Percentiles rank a stretch among this genome's conserved stretches.
Conservation (phyloP, 2,113 vertebrate genomes). For the Ammodytes dubius region DNA sequence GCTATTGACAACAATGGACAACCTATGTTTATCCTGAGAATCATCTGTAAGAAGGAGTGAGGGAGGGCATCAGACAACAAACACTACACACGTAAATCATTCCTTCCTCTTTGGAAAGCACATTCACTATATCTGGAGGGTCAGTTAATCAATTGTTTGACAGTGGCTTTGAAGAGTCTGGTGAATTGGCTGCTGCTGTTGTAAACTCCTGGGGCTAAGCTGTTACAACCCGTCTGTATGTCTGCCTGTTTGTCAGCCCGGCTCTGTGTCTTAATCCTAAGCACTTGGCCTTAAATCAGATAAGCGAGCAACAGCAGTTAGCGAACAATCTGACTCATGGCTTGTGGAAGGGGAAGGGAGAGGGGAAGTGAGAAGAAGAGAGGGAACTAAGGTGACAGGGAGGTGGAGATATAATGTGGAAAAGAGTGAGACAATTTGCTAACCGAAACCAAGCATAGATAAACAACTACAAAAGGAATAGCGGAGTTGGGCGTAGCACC, state of each 20-base stretch:
- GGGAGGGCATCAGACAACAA: background rate
- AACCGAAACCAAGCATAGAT: too few relatives aligned
- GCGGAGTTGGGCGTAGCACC: background rate
- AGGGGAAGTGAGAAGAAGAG: background rate
- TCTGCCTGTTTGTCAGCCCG: slow-evolving; percentile 12
- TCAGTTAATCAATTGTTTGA: slow-evolving; percentile 38
- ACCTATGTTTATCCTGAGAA: slow-evolving; percentile 41
- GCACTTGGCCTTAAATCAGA: slow-evolving; percentile 43
- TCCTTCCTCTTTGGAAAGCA: background rate
- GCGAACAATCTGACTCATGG: background rate
- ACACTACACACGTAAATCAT: background rate
- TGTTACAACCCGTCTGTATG: slow-evolving; percentile 26
- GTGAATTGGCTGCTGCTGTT: slow-evolving; percentile 51
- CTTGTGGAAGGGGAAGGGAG: background rate
- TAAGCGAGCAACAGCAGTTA: background rate
- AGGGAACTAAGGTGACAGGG: background rate
- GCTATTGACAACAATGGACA: slow-evolving; percentile 77
- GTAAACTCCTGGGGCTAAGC: slow-evolving; percentile 42
- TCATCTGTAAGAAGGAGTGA: slow-evolving; percentile 21
- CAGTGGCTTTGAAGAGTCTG: slow-evolving; percentile 38
- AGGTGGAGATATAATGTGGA: background rate
- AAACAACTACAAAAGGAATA: too few relatives aligned
- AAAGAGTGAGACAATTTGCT: background rate
- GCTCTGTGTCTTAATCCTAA: slow-evolving; percentile 33
- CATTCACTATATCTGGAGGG: background rate